phyloP scores from a whole-genome alignment of 2,797 vertebrate genomes.

The Acanthurus tractus region DNA sequence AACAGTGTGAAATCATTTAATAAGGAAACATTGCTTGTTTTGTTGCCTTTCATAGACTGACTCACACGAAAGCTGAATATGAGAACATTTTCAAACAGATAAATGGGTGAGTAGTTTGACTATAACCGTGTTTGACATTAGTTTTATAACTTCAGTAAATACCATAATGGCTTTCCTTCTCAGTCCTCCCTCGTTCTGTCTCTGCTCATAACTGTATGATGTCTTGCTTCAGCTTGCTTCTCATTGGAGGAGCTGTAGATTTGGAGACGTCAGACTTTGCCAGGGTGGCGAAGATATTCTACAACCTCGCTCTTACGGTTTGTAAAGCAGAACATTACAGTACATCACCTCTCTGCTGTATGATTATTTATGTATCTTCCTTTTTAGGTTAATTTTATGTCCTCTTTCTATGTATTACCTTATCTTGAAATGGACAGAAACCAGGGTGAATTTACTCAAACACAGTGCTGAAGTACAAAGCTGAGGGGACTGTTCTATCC shows the following conservation, averaged over 20 bases:
- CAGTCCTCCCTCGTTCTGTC: not conserved
- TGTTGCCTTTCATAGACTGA: conserved; percentile 75
- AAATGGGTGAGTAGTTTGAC: conserved; percentile 82
- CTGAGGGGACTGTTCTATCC: too few species aligned
- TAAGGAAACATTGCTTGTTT: not conserved
- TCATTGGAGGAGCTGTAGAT: conserved; percentile 84
- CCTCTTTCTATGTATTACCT: not conserved
- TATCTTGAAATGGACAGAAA: not conserved
- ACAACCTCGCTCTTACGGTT: conserved; percentile 83
- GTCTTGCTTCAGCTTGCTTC: conserved; percentile 73
- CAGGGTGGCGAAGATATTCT: conserved; percentile 83
- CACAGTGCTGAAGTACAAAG: not conserved
- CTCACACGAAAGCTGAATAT: conserved; percentile 80
- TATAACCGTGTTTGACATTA: not conserved
- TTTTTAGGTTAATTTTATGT: not conserved
- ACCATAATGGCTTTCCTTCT: not conserved
- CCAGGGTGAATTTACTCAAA: not conserved
- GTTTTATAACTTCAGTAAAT: not conserved
- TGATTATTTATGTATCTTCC: not conserved
- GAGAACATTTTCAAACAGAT: conserved; percentile 85
- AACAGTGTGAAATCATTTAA: not conserved
- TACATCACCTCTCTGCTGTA: not conserved
- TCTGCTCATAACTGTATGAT: not conserved
- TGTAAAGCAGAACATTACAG: conserved; percentile 27
- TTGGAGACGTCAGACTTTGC: conserved; percentile 84